Percentiles rank a stretch among this genome's conserved stretches.
Evolutionary conservation across 2,113 vertebrate species (phyloP).

Genomic region (Hemichromis elongatus): DNA sequence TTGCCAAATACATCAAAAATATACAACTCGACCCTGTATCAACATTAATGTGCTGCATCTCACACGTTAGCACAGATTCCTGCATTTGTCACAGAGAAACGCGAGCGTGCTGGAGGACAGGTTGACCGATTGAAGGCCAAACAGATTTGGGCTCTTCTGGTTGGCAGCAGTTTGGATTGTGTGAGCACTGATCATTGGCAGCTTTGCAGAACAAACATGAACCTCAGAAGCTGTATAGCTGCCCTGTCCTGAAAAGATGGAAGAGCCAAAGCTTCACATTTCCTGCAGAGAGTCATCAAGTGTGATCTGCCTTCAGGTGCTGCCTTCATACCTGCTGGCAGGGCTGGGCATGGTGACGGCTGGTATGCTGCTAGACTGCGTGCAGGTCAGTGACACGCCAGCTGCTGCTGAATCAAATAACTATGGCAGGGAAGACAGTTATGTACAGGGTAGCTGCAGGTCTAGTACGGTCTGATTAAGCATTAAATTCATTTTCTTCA

Average conservation of each 20-base stretch:
- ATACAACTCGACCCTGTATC: neutral
- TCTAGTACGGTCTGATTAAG: neutral
- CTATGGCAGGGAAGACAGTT: neutral
- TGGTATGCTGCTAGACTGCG: conserved; percentile 81
- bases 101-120: neutral
- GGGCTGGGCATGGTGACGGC: conserved; percentile 86
- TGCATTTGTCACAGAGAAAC: neutral
- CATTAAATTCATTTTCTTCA: neutral
- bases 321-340: conserved; percentile 79
- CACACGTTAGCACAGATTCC: rapidly evolving
- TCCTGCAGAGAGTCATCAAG: conserved; percentile 69
- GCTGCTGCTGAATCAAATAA: neutral
- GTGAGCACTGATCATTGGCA: neutral
- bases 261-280: conserved; percentile 44
- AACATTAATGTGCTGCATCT: neutral
- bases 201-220: neutral
- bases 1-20: neutral
- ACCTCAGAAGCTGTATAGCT: neutral
- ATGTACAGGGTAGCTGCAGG: neutral
- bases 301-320: conserved; percentile 78
- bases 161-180: neutral
- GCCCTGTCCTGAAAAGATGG: conserved; percentile 35
- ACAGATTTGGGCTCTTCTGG: neutral
- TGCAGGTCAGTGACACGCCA: conserved; percentile 78
- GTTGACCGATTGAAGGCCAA: conserved; percentile 14